Base-by-base conservation (phyloP, 2,113 vertebrate genomes). In the Ceuthmochares aereus region DNA sequence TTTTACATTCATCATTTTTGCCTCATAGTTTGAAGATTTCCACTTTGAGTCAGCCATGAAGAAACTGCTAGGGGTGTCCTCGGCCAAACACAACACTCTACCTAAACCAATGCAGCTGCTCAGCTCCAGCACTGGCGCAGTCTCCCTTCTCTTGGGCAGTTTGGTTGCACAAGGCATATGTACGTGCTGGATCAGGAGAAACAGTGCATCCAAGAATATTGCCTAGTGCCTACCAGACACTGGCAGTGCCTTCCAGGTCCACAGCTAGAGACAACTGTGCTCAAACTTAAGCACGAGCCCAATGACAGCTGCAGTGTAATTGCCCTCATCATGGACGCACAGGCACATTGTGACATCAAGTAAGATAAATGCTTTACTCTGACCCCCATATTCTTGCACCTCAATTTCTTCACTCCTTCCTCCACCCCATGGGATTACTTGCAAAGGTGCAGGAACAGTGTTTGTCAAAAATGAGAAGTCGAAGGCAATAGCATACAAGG, bases 271-370 rank as follows among this genome's bases (percentile, higher is more conserved):
- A 30, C 4, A 11, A 2, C 0, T 55, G 58, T 81, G n/a, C 66
- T 56, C 63, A 63, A 29, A 59, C 4, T 30, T 37, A 45, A 54
- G 9, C 21, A 19, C 32, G 37, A 67, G 49, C 30, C 3, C 20
- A 19, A 36, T 1, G 30, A 18, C 36, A 37, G 34, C 59, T 30
- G 32, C 25, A 32, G 51, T 0, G 0, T 0, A 0, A 12, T 25
- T 14, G 67, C 26, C 60, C 63, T n/a, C 40, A 56, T 64, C 47
- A 14, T 73, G 42, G 45, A 81, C 23, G 51, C 26, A 89, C 27
- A 22, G 30, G 32, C 1, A 10, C 2, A 9, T 82, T 93, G 37
- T 40, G 63, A 43, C 25, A 14, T 17, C 32, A 23, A 7, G 42
- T 0, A 6, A 62, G 26, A 84, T 1, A 42, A 89, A 76, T 9